These are phyloP conservation scores for Eurosta solidaginis DNA, from an alignment of 1,140 invertebrate species.

Conservation along the genomic window DNA sequence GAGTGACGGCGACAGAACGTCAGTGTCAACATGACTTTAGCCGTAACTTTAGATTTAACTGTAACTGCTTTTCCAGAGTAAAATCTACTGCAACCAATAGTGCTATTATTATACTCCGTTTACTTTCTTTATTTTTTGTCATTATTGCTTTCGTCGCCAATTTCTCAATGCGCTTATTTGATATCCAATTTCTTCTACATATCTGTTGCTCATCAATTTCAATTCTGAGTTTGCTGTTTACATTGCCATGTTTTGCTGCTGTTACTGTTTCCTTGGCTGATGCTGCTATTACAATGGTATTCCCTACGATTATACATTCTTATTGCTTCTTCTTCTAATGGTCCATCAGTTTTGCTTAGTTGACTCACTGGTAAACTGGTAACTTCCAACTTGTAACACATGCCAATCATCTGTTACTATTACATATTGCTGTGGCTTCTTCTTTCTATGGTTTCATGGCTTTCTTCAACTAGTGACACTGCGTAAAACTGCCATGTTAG, in stretches of 20 bases:
- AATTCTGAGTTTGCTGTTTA: not conserved
- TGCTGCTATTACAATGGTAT: not conserved
- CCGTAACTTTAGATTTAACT: not conserved
- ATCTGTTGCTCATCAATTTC: not conserved
- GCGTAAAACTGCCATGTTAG: not conserved
- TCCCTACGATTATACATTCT: not conserved
- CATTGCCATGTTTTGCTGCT: not conserved
- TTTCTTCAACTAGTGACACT: not conserved
- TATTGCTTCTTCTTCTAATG: not conserved
- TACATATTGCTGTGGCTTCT: not conserved
- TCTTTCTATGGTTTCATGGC: conserved; percentile 1
- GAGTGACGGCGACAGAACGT: not conserved
- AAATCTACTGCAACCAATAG: not conserved
- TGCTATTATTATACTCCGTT: not conserved
- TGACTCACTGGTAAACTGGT: not conserved
- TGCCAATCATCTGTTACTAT: not conserved
- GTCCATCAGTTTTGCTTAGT: conserved; percentile 2
- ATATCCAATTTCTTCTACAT: not conserved
- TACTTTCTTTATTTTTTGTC: not conserved
- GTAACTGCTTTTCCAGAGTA: not conserved
- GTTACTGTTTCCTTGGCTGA: not conserved
- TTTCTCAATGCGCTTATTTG: conserved; percentile 5
- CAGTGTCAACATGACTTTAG: not conserved
- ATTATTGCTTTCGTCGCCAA: not conserved
- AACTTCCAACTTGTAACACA: conserved; percentile 7